Evolutionary conservation across 1,140 invertebrate species (phyloP).

Genomic region (Ridgeia piscesae): DNA sequence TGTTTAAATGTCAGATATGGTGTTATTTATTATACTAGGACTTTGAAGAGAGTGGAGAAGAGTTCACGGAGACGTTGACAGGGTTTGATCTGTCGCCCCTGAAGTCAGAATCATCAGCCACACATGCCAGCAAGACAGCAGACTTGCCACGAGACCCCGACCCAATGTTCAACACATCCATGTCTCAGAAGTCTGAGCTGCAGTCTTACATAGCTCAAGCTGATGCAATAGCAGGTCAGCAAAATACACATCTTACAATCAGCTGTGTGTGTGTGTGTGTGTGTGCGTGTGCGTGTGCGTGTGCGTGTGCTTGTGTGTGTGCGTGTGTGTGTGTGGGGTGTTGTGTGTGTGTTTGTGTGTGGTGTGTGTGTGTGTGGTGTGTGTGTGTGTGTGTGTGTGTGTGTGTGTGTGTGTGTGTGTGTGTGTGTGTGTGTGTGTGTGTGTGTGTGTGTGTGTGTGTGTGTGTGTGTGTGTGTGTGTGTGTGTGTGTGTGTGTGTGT

Average conservation of each 20-base stretch:
- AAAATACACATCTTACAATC: not conserved
- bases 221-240: not conserved
- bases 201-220: not conserved
- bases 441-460: no score
- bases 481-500: no score
- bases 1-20: not conserved
- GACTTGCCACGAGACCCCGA: not conserved
- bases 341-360: no score
- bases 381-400: no score
- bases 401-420: no score
- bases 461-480: no score
- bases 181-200: not conserved
- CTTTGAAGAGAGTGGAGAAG: not conserved
- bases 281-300: no score
- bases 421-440: no score
- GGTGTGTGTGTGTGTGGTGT: no score
- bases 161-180: not conserved
- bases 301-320: no score
- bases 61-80: not conserved
- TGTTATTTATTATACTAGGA: not conserved
- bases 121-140: not conserved
- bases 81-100: not conserved
- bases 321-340: no score
- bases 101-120: not conserved
- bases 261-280: no score